phyloP scores from a whole-genome alignment of 2,797 vertebrate species.

The Myoxocephalus aenaeus region DNA sequence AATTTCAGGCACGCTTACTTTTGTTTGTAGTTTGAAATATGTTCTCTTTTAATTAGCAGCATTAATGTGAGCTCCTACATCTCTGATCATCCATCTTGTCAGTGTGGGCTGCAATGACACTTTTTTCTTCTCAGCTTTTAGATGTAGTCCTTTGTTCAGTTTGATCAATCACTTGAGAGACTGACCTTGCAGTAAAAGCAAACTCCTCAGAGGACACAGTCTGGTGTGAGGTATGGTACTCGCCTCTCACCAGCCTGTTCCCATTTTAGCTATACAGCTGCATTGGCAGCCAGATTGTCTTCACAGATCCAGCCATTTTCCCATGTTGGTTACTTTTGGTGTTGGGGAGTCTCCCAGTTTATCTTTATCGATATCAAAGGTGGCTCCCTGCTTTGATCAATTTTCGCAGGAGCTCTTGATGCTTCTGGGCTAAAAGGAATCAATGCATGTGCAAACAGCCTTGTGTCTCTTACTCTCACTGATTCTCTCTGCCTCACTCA shows the following conservation, averaged over 20 bases:
- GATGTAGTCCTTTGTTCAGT: conserved; percentile 67
- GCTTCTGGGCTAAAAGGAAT: conserved; percentile 72
- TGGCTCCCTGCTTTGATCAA: conserved; percentile 77
- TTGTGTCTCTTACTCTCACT: conserved; percentile 47
- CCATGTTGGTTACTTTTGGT: conserved; percentile 51
- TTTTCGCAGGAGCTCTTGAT: conserved; percentile 71
- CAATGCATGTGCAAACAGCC: conserved; percentile 69
- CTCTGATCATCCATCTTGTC: conserved; percentile 72
- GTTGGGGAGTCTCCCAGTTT: conserved; percentile 60
- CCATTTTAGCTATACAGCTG: conserved; percentile 34
- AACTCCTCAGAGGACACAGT: conserved; percentile 63
- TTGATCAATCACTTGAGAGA: conserved; percentile 69
- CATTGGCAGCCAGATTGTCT: conserved; percentile 59
- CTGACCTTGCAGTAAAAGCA: conserved; percentile 69
- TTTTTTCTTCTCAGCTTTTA: conserved; percentile 57
- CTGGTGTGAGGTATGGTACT: conserved; percentile 58
- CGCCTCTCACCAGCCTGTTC: conserved; percentile 43
- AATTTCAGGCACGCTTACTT: conserved; percentile 56
- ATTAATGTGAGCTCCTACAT: conserved; percentile 66
- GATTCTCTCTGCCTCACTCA: conserved; percentile 65
- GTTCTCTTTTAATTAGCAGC: conserved; percentile 72
- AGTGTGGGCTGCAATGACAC: conserved; percentile 48
- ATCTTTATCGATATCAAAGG: conserved; percentile 76
- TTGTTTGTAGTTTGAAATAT: conserved; percentile 71
- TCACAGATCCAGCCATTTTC: conserved; percentile 59